Evolutionary conservation across 2,888 invertebrate genomes (phyloP).

Genomic region (Coenonympha glycerion): DNA sequence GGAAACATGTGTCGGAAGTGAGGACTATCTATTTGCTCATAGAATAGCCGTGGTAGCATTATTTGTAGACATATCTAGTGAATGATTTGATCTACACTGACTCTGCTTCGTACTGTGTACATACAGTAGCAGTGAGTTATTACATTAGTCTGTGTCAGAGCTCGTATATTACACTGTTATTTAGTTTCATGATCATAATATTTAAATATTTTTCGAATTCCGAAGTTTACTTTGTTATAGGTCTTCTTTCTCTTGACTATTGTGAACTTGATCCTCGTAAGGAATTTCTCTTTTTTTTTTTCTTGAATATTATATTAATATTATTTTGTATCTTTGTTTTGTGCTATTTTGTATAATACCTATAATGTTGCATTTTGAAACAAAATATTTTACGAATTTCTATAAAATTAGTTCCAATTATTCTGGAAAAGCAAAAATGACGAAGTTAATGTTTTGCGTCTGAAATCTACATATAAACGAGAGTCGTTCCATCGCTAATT

Average conservation of each 20-base stretch:
- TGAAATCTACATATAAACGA: conserved; percentile 10
- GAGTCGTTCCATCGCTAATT: conserved; percentile 7
- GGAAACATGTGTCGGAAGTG: conserved; percentile 75
- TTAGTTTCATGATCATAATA: too few species aligned
- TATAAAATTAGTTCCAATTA: neutral
- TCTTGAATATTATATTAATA: too few species aligned
- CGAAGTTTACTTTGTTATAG: too few species aligned
- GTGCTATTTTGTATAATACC: too few species aligned
- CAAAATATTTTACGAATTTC: neutral
- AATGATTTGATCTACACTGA: conserved; percentile 29
- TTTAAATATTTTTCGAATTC: too few species aligned
- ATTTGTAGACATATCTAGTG: conserved; percentile 47
- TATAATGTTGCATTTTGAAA: too few species aligned
- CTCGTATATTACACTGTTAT: too few species aligned
- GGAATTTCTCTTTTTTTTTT: too few species aligned
- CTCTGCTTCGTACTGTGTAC: conserved; percentile 17
- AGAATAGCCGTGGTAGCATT: conserved; percentile 67
- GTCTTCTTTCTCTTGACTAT: too few species aligned
- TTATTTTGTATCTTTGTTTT: too few species aligned
- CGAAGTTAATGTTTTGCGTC: neutral
- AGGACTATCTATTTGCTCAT: conserved; percentile 71
- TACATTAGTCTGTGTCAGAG: neutral
- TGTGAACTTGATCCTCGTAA: too few species aligned
- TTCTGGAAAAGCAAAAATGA: conserved; percentile 1
- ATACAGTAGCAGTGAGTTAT: neutral